Evolutionary conservation across 1,140 invertebrate genomes (phyloP), one percentile per base, ranked within the genome.

Genomic region (Nylanderia fulva): DNA sequence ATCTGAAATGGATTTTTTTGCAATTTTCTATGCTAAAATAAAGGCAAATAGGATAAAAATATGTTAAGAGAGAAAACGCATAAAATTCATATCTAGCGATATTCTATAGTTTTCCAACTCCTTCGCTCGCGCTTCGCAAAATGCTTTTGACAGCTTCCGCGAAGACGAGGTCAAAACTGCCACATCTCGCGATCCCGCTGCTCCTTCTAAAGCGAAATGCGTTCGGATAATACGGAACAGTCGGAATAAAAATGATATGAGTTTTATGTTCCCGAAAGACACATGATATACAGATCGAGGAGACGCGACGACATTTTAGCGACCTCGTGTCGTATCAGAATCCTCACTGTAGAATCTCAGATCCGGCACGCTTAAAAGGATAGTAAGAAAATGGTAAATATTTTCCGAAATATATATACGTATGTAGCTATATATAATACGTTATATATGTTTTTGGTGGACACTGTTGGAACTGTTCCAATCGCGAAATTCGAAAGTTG

Each of bases 321-420:
- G 29, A 52, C 21, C 36, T 68, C 76, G 42, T 54, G 79, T 18
- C 45, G 18, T 36, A 83, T 88, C 64, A 61, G 27, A 52, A n/a
- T 45, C 72, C 42, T 66, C 52, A 66, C 36, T n/a, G n/a, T 61
- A 60, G 45, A 56, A 84, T 27, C 11, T 21, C n/a, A 21, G 24
- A 21, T 21, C 54, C 11, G 42, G 21, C 52, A 11, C 13, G 63
- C 5, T 27, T 77, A 61, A 85, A 84, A 84, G 83, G 84, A 82
- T 88, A 86, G 77, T 85, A 89, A 87, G 86, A 90, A n/a, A 91
- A 89, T 85, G 75, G 88, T 90, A 92, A 90, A 92, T 93, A 92
- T 91, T 92, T 92, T 87, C 69, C 85, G 36, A 90, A 86, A 90
- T 88, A 87, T 77, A 91, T 90, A 48, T 15, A 48, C 15, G 15